Base-by-base conservation (phyloP, 1,140 invertebrate genomes). In the Drosophila tropicalis region DNA sequence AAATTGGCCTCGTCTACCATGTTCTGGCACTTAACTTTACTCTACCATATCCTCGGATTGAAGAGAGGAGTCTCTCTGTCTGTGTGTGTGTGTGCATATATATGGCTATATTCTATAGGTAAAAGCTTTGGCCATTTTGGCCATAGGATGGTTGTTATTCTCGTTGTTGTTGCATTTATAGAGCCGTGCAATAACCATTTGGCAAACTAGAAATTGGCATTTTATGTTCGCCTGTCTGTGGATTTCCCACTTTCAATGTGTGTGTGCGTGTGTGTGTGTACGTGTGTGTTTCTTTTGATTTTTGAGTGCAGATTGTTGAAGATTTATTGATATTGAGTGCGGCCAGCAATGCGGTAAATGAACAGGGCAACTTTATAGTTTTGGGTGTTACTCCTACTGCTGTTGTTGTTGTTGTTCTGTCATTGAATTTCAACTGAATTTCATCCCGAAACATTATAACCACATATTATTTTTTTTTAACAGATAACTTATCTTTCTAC, bases 201-300 rank as follows among this genome's bases (percentile, higher is more conserved):
- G 83, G 83, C 83, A 87, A 58, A 89, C 83, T 87, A 76, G 83
- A 87, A 87, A 87, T 87, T 87, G 83, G 83, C 79, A 89, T 87
- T 87, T 87, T 89, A 87, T 89, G 83, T 83, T 79, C 79, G 74
- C 66, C 79, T 82, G 82, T 87, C 83, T 76, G 73, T 66, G 56
- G 9, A 19, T 57, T 65, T 65, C 62, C 55, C 63, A 58, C 62
- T 62, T 67, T 12, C 1, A 22, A n/a, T 34, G 29, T 34, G 29
- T 15, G 55, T 32, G 32, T 41, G 22, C 3, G n/a, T 62, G 25
- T 62, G 40, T 62, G 1, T 13, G 40, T 40, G 41, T 40, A 54
- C 29, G 57, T 56, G 60, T 69, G 69, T 76, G 84, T 83, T 76
- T 83, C 80, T 86, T 87, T 87, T 87, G 83, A 87, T 87, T 87